A percentile compares a stretch with the other conserved stretches of the same genome.
Evolutionary conservation across 1,140 invertebrate species (phyloP).

Genomic region (Drosophila mauritiana): DNA sequence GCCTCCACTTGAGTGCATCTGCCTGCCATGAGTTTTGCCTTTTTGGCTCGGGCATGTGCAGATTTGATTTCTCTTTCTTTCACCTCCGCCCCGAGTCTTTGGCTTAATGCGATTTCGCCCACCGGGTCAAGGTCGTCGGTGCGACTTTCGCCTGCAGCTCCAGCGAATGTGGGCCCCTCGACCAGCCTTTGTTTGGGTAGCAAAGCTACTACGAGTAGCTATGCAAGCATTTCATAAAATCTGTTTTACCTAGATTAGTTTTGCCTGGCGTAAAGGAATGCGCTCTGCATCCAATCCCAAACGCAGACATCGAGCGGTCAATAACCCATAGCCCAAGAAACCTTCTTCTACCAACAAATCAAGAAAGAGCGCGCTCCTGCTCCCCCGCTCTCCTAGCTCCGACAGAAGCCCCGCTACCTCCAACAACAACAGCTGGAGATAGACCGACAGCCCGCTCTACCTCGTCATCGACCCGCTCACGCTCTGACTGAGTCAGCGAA

Average conservation of each 20-base stretch:
- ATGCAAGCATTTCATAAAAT: constrained; percentile 19
- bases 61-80: constrained; percentile 48
- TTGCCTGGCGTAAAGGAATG: background rate
- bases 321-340: no score
- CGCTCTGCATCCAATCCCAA: no score
- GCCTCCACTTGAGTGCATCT: constrained; percentile 38
- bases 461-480: no score
- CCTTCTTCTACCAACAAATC: no score
- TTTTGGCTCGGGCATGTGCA: constrained; percentile 28
- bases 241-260: constrained; percentile 29
- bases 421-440: no score
- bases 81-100: constrained; percentile 5
- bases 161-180: background rate
- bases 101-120: constrained; percentile 54
- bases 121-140: constrained; percentile 53
- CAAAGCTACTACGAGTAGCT: background rate
- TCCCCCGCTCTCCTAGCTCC: no score
- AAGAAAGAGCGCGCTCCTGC: no score
- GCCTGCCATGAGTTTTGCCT: background rate
- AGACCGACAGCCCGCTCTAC: no score
- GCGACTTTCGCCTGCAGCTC: constrained; percentile 27
- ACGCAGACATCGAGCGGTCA: no score
- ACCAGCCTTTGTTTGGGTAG: constrained; percentile 5
- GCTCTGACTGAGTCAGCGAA: no score
- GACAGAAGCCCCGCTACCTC: no score